Conservation (phyloP, 2,797 vertebrate species). For the Apogon talboti region DNA sequence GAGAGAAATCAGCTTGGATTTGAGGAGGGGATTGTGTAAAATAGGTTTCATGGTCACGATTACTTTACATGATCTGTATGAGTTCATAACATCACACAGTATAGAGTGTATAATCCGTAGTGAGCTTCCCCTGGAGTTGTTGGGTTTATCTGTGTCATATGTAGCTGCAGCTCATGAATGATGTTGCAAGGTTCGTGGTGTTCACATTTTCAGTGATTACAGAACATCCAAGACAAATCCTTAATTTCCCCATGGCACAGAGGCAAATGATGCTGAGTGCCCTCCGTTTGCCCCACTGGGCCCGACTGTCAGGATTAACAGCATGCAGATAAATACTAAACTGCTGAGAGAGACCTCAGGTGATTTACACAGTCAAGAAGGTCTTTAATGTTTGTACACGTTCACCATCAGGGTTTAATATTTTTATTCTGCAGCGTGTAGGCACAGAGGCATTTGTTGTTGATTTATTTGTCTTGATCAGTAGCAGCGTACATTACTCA, state of each 20-base stretch:
- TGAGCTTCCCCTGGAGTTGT: slow-evolving; percentile 11
- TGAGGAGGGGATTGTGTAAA: not conserved
- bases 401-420: not conserved
- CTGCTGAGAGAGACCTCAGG: slow-evolving; percentile 39
- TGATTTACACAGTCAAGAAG: slow-evolving; percentile 35
- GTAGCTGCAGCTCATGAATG: slow-evolving; percentile 29
- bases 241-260: slow-evolving; percentile 48
- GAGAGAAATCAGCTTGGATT: not conserved
- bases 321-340: slow-evolving; percentile 44
- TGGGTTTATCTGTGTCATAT: slow-evolving; percentile 32
- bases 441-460: not conserved
- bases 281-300: slow-evolving; percentile 41
- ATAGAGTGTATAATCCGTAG: not conserved
- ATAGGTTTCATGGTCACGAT: not conserved
- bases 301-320: slow-evolving; percentile 57
- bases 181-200: slow-evolving; percentile 41
- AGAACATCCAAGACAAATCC: slow-evolving; percentile 72
- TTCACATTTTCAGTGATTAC: slow-evolving; percentile 59
- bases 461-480: slow-evolving; percentile 29
- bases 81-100: slow-evolving; percentile 6
- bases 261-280: slow-evolving; percentile 34
- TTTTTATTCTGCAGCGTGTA: not conserved
- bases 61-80: not conserved
- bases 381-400: not conserved
- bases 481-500: not conserved